Conservation (phyloP, 1,140 invertebrate species). For the Saccostrea glomerata region DNA sequence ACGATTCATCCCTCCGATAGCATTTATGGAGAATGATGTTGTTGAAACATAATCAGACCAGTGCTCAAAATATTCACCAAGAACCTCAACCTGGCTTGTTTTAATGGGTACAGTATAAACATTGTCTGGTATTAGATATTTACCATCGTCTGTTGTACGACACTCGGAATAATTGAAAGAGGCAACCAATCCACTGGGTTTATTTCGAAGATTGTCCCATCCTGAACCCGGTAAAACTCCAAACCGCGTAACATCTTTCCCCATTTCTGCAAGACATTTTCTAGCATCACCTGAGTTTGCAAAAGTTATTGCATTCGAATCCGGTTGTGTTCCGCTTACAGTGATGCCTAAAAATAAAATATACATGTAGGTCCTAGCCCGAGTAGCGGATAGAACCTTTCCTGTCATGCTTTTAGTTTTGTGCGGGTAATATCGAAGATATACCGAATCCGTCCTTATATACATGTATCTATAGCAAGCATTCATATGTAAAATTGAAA, state of each 20-base stretch:
- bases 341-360: too few relatives aligned
- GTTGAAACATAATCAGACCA: slow-evolving; percentile 69
- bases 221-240: slow-evolving; percentile 67
- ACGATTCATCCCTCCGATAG: slow-evolving; percentile 57
- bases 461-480: too few relatives aligned
- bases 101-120: slow-evolving; percentile 62
- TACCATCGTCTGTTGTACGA: slow-evolving; percentile 63
- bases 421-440: too few relatives aligned
- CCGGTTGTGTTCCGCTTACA: too few relatives aligned
- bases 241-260: slow-evolving; percentile 24
- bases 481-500: too few relatives aligned
- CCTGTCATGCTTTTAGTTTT: too few relatives aligned
- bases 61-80: slow-evolving; percentile 66
- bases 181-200: slow-evolving; percentile 59
- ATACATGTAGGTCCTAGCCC: too few relatives aligned
- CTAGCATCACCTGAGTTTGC: background rate
- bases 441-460: too few relatives aligned
- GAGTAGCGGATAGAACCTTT: too few relatives aligned
- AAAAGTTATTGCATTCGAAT: background rate
- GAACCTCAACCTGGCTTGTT: slow-evolving; percentile 61
- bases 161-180: slow-evolving; percentile 61
- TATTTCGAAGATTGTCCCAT: slow-evolving; percentile 70
- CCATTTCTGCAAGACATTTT: background rate
- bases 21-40: slow-evolving; percentile 66
- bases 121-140: slow-evolving; percentile 66